Percentiles rank a stretch among this genome's conserved stretches.
Conservation (phyloP, 2,888 invertebrate genomes). For the Apoderus coryli region DNA sequence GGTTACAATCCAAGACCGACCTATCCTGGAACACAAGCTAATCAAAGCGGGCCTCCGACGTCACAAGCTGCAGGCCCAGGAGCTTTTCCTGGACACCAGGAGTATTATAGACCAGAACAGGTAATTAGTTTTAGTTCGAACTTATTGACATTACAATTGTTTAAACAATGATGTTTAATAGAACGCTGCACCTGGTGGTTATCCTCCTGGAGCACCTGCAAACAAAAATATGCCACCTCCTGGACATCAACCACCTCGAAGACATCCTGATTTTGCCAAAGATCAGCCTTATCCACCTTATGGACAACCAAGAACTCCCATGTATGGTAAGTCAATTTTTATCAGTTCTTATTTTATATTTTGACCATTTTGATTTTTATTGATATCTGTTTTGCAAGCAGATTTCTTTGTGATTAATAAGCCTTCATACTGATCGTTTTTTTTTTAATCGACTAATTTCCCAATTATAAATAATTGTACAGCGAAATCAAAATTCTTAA, state of each 20-base stretch:
- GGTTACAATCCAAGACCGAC: conserved; percentile 31
- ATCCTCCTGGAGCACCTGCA: conserved; percentile 32
- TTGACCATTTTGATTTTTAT: conserved; percentile 4
- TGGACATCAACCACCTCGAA: conserved; percentile 55
- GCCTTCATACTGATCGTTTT: too few relatives aligned
- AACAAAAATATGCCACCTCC: conserved; percentile 48
- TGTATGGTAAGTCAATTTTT: conserved; percentile 50
- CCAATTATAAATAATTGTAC: too few relatives aligned
- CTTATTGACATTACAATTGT: too few relatives aligned
- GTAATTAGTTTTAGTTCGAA: conserved; percentile 19
- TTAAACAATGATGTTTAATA: too few relatives aligned
- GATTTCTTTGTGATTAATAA: too few relatives aligned
- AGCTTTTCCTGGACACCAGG: conserved; percentile 37
- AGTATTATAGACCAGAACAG: conserved; percentile 39
- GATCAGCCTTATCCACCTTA: conserved; percentile 52
- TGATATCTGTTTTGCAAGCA: neutral
- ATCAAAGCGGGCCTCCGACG: conserved; percentile 31
- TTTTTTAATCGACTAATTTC: too few relatives aligned
- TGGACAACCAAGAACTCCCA: conserved; percentile 47
- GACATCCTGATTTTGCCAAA: conserved; percentile 74
- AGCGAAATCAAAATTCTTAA: too few relatives aligned
- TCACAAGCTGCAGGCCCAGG: conserved; percentile 32
- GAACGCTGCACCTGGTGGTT: conserved; percentile 31
- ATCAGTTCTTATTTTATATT: conserved; percentile 7
- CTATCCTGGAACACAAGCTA: conserved; percentile 20